Base-by-base conservation (phyloP, 2,113 vertebrate genomes). In the Phyllopteryx taeniolatus region DNA sequence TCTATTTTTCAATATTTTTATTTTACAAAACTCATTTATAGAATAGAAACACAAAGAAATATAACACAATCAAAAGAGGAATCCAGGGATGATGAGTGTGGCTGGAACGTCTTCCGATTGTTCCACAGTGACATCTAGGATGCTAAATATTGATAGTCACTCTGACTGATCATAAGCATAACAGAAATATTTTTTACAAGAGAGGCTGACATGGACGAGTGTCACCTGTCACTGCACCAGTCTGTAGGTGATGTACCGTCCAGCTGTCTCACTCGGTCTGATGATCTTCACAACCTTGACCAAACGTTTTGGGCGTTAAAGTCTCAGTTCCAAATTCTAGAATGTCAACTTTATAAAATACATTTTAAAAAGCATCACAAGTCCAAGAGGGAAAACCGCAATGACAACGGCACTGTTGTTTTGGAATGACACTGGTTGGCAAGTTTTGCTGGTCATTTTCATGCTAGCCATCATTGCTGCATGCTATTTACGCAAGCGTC, bases 231-330 rank as follows among this genome's bases (percentile, higher is more conserved):
- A 98, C 90, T 99, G 97, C 67, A 99, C 98, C 83, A 99, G 93
- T 8, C 97, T 92, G 92, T 99, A 98, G 54, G 98, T 99, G 91
- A 99, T 99, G 88, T 98, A 98, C 47, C 97, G 92, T 33, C 97
- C 96, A 0, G 97, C 97, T 0, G 96, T 99, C 91, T 99, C 97
- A 3, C 98, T 99, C 0, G 98, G 96, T 56, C 96, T 88, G 66
- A 99, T 99, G 85, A 99, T 98, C 91, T 99, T 99, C 75, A 99
- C 96, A 6, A 99, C 96, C 62, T 65, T 47, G 15, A 7, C 3
- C 3, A 10, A 51, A 19, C 49, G 3, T n/a, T 20, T 31, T 27
- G 27, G 13, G 14, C 27, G 10, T 64, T 11, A 43, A 19, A 64
- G 35, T 43, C 13, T 62, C 62, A 43, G 20, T 39, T 11, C 17